Percentiles rank a stretch among this genome's conserved stretches.
These are phyloP conservation scores for Burhinus oedicnemus DNA, from an alignment of 2,113 vertebrate species.

Conservation along the genomic window DNA sequence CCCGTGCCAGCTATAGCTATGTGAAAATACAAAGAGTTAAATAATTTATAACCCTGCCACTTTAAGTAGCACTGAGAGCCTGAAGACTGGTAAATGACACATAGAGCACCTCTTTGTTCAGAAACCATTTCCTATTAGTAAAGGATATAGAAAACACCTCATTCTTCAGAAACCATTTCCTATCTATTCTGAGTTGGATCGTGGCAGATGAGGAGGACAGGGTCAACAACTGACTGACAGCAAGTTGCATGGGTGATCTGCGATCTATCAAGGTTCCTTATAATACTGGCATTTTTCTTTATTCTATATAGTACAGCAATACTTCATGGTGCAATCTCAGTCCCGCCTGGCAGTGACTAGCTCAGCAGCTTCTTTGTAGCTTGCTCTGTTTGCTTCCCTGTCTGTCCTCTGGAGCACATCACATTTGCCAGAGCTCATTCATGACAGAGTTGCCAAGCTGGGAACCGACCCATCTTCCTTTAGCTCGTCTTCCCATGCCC, in stretches of 20 bases:
- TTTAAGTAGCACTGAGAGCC: background rate
- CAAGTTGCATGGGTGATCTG: background rate
- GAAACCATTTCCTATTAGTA: background rate
- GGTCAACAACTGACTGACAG: background rate
- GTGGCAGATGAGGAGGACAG: background rate
- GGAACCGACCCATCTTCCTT: rapidly evolving
- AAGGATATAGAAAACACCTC: background rate
- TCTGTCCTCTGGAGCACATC: background rate
- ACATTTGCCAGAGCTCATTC: background rate
- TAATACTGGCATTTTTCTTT: background rate
- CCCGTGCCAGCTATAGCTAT: background rate
- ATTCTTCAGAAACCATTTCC: background rate
- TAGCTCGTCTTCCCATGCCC: background rate
- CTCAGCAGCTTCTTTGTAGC: background rate
- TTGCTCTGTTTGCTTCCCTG: background rate
- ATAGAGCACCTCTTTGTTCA: background rate
- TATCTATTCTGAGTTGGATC: background rate
- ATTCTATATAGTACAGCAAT: background rate
- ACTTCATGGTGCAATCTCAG: background rate
- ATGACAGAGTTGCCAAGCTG: background rate
- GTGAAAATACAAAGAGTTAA: background rate
- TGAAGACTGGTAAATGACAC: background rate
- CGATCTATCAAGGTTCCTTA: background rate
- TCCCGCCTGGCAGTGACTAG: background rate
- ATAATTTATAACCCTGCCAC: background rate